Conservation (phyloP, 2,797 vertebrate genomes). For the Siniperca undulata region DNA sequence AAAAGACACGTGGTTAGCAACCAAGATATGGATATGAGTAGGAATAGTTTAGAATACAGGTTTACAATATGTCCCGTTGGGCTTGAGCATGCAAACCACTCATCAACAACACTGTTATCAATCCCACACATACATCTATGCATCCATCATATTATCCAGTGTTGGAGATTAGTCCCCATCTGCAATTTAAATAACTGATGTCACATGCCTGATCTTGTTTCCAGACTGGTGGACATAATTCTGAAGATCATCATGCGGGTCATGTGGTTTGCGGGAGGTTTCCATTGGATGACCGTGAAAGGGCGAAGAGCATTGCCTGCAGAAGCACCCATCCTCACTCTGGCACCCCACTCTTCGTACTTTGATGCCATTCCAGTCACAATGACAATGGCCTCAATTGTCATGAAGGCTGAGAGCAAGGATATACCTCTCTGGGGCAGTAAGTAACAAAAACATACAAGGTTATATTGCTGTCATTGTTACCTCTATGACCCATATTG, state of each 20-base stretch:
- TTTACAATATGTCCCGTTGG: neutral
- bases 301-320: conserved; percentile 90
- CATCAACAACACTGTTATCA: neutral
- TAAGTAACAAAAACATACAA: conserved; percentile 85
- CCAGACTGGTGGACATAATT: conserved; percentile 90
- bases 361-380: conserved; percentile 98
- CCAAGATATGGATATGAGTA: neutral
- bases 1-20: neutral
- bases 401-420: conserved; percentile 99
- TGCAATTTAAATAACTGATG: conserved; percentile 15
- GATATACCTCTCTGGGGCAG: conserved; percentile 99
- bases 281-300: conserved; percentile 96
- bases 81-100: neutral
- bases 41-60: neutral
- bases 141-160: neutral
- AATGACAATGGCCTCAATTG: conserved; percentile 98
- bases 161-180: neutral
- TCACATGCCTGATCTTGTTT: conserved; percentile 40
- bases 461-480: neutral
- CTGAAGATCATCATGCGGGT: conserved; percentile 95
- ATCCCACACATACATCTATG: neutral
- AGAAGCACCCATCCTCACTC: conserved; percentile 94
- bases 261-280: conserved; percentile 99
- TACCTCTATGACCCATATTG: neutral
- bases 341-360: conserved; percentile 98